A percentile compares a stretch with the other conserved stretches of the same genome.
These are phyloP conservation scores for Hermetia illucens DNA, from an alignment of 1,140 invertebrate species.

Conservation along the genomic window DNA sequence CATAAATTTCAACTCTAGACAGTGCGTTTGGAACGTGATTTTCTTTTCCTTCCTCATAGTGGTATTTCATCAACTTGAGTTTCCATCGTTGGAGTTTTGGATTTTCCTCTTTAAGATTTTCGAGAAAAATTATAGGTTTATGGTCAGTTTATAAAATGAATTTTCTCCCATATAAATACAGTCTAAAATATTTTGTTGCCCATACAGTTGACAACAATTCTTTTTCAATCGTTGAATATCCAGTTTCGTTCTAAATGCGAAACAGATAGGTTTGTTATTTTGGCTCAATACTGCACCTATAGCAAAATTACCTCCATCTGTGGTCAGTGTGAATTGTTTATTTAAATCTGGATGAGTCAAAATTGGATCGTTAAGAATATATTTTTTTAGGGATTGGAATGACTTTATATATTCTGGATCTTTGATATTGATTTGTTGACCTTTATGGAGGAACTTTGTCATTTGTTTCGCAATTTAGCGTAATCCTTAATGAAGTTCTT, in stretches of 20 bases:
- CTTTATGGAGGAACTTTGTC: slow-evolving; percentile 4
- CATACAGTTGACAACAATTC: slow-evolving; percentile 22
- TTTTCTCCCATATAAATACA: slow-evolving; percentile 31
- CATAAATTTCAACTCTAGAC: too few relatives aligned
- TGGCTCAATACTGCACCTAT: slow-evolving; percentile 10
- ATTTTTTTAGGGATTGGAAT: slow-evolving; percentile 7
- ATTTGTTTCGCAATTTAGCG: slow-evolving; percentile 18
- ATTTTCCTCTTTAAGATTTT: slow-evolving; percentile 26
- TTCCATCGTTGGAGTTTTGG: slow-evolving; percentile 16
- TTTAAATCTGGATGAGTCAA: slow-evolving; percentile 11
- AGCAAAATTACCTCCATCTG: slow-evolving; percentile 9
- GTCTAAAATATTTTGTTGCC: slow-evolving; percentile 30
- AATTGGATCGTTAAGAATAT: slow-evolving; percentile 3
- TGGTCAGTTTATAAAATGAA: slow-evolving; percentile 38
- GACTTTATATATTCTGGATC: slow-evolving; percentile 3
- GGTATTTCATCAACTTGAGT: slow-evolving; percentile 18
- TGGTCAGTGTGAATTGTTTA: slow-evolving; percentile 9
- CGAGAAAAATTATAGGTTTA: slow-evolving; percentile 31
- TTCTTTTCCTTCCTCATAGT: too few relatives aligned
- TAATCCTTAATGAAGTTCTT: slow-evolving; percentile 23
- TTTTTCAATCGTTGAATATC: slow-evolving; percentile 17
- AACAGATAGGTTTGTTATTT: slow-evolving; percentile 14
- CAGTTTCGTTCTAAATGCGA: slow-evolving; percentile 11
- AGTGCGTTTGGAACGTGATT: too few relatives aligned
- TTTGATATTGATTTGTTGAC: slow-evolving; percentile 2